A percentile compares a stretch with the other conserved stretches of the same genome.
phyloP scores from a whole-genome alignment of 2,797 vertebrate species.

The Tragelaphus oryx region DNA sequence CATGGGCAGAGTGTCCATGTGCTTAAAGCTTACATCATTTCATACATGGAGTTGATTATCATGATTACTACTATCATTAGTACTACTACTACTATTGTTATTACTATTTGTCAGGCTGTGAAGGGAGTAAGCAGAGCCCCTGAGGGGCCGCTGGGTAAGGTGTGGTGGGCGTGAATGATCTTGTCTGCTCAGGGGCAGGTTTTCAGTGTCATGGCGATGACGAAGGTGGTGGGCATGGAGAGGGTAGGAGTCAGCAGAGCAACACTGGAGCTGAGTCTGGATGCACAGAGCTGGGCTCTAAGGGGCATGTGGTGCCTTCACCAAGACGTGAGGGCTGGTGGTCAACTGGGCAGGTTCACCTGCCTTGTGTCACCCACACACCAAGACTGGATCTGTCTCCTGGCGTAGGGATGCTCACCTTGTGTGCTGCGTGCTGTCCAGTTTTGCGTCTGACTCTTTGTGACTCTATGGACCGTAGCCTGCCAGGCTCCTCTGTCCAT shows the following conservation, averaged over 20 bases:
- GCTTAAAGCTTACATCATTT: background rate
- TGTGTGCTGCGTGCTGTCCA: background rate
- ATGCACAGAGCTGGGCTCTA: background rate
- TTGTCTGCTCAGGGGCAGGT: background rate
- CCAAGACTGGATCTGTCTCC: background rate
- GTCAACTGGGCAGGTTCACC: background rate
- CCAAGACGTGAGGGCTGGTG: too few species aligned
- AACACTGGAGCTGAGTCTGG: background rate
- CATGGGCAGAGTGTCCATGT: background rate
- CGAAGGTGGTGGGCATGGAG: background rate
- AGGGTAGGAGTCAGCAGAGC: background rate
- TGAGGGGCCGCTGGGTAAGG: background rate
- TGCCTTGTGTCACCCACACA: background rate
- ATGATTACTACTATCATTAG: background rate
- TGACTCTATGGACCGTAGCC: background rate
- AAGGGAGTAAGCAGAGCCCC: background rate
- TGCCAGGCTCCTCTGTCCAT: background rate
- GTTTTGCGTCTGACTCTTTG: background rate
- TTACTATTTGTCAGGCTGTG: background rate
- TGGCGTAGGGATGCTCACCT: background rate
- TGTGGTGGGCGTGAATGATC: rapidly evolving
- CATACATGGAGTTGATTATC: too few species aligned
- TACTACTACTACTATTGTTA: rapidly evolving
- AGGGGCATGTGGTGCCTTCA: background rate
- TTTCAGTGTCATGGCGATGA: background rate